These are phyloP conservation scores for Leucoraja ocellata DNA, from an alignment of 2,797 vertebrate species.

Conservation along the genomic window DNA sequence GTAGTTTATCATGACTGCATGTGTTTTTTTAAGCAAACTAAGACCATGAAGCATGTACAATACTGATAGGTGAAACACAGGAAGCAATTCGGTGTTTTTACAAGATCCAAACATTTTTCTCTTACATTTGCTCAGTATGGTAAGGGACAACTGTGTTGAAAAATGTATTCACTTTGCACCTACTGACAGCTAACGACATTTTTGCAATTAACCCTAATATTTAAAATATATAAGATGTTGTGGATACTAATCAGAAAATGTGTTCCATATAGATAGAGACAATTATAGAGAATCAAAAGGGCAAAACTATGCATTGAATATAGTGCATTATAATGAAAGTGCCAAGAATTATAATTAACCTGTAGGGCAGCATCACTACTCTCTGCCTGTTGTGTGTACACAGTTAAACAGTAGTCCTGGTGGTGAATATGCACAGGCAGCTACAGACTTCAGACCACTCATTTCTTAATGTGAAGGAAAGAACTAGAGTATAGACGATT, in stretches of 20 bases:
- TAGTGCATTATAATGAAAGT: slow-evolving; percentile 25
- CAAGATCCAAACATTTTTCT: neutral
- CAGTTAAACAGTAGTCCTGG: neutral
- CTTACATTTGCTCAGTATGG: neutral
- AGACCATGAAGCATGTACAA: neutral
- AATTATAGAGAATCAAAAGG: slow-evolving; percentile 1
- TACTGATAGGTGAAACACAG: neutral
- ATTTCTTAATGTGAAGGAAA: neutral
- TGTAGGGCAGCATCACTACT: neutral
- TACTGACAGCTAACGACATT: neutral
- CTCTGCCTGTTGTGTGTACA: neutral
- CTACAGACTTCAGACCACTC: neutral
- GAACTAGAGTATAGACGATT: neutral
- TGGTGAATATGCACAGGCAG: no score
- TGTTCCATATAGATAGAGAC: no score
- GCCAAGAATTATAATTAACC: slow-evolving; percentile 6
- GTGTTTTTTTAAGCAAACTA: neutral
- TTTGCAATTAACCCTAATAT: neutral
- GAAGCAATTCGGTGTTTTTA: neutral
- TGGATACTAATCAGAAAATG: neutral
- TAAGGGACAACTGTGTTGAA: neutral
- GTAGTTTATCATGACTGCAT: neutral
- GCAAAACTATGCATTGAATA: slow-evolving; percentile 4
- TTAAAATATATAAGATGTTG: neutral
- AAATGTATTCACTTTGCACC: neutral